A percentile compares a stretch with the other conserved stretches of the same genome.
These are phyloP conservation scores for Strigops habroptila DNA, from an alignment of 2,113 vertebrate species.

Conservation along the genomic window DNA sequence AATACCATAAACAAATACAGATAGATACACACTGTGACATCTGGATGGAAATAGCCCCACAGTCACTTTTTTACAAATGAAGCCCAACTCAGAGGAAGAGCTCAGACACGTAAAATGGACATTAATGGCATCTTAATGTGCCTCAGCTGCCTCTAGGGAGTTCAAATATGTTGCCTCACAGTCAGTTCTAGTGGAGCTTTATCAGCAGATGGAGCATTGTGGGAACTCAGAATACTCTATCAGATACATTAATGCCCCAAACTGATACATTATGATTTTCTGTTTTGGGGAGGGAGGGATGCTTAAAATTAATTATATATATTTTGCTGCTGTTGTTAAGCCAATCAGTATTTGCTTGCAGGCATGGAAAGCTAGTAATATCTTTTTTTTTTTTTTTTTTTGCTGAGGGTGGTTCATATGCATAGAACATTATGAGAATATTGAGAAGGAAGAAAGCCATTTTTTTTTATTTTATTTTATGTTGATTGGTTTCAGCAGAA, in stretches of 20 bases:
- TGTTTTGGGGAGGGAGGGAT: not conserved
- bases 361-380: not conserved
- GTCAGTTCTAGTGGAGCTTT: not conserved
- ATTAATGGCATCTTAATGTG: constrained; percentile 39
- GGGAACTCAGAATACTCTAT: not conserved
- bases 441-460: not conserved
- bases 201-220: constrained; percentile 34
- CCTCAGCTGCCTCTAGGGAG: not conserved
- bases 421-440: not conserved
- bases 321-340: not conserved
- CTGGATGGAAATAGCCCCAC: constrained; percentile 35
- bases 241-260: not conserved
- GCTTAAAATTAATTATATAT: constrained; percentile 1
- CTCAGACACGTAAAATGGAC: not conserved
- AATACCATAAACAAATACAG: constrained; percentile 40
- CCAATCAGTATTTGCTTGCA: not conserved
- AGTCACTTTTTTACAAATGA: constrained; percentile 6
- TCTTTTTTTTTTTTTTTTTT: not conserved
- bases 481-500: not conserved
- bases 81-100: not conserved
- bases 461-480: not conserved
- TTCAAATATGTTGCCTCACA: constrained; percentile 4
- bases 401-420: not conserved
- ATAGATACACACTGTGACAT: constrained; percentile 33
- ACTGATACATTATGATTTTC: not conserved